Evolutionary conservation across 2,113 vertebrate genomes (phyloP), one percentile per base, ranked within the genome.

Genomic region (Bettongia penicillata): DNA sequence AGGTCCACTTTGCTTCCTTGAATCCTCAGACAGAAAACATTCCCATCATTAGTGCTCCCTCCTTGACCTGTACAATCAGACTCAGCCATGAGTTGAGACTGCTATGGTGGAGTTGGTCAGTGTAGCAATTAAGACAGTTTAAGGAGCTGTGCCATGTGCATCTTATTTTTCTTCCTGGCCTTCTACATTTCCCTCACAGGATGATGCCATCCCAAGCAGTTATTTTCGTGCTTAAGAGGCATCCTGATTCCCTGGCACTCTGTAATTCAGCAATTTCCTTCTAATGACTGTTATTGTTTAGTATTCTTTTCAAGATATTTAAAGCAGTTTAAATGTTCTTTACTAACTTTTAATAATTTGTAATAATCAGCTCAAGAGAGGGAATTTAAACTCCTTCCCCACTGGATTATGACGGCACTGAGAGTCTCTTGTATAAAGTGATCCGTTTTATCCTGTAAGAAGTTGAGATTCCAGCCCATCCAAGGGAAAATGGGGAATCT

Each of bases 281-380:
- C 92, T 93, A 95, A 92, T 52, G 89, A 92, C 24, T 94, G 89
- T 53, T 94, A 24, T 92, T 96, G 10, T 92, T 97, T 94, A 61
- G 7, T 95, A 12, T 93, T 95, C 53, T 57, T 96, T 93, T 31
- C 0, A 93, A 94, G 90, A 52, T 94, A 93, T 92, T 90, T 93
- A 57, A 97, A 93, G 26, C 43, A 94, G 43, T 96, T 95, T 43
- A 61, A 91, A 53, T 53, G 92, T 95, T 95, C 96, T 97, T 28
- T 93, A 23, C 89, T 94, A 91, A 94, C 43, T 96, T 97, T 93
- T 61, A 92, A 48, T 95, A 96, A 77, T 93, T 94, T 94, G 25
- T 53, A 95, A 31, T 84, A 31, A 91, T 97, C 37, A 53, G 24
- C 61, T 48, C 9, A n/a, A 94, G 77, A 37, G 8, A 90, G 9